These are phyloP conservation scores for Chelidonichthys spinosus DNA, from an alignment of 2,797 vertebrate genomes.

Conservation along the genomic window DNA sequence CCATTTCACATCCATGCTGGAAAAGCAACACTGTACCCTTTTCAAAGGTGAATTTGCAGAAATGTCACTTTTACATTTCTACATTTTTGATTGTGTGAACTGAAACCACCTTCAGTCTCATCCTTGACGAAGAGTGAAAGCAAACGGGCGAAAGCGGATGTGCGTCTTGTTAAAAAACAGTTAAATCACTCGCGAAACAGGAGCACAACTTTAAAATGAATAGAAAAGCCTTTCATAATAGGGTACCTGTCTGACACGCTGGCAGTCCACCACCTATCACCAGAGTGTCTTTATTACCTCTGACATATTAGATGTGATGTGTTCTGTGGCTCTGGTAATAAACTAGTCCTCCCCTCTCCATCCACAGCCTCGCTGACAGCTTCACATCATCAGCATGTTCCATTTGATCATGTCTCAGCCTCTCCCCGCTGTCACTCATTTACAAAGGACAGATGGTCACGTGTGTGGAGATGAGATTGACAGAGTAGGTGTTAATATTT, in stretches of 20 bases:
- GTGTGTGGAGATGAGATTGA: slow-evolving; percentile 49
- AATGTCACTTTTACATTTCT: not conserved
- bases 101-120: slow-evolving; percentile 43
- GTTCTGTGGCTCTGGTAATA: slow-evolving; percentile 71
- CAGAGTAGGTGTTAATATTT: slow-evolving; percentile 61
- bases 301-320: slow-evolving; percentile 77
- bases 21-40: not conserved
- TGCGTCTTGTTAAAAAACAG: slow-evolving; percentile 57
- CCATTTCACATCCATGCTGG: not conserved
- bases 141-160: slow-evolving; percentile 20
- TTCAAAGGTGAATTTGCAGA: not conserved
- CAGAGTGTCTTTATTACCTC: slow-evolving; percentile 70
- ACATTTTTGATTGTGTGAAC: slow-evolving; percentile 6
- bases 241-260: slow-evolving; percentile 70
- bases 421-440: slow-evolving; percentile 60
- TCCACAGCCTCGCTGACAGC: slow-evolving; percentile 66
- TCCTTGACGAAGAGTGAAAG: slow-evolving; percentile 33
- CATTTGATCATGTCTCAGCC: slow-evolving; percentile 60
- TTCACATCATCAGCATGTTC: slow-evolving; percentile 74
- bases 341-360: slow-evolving; percentile 61
- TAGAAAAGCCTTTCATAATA: slow-evolving; percentile 76
- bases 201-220: slow-evolving; percentile 77
- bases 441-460: slow-evolving; percentile 60
- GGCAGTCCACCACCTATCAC: slow-evolving; percentile 71
- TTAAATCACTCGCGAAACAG: slow-evolving; percentile 76